Evolutionary conservation across 2,888 invertebrate species (phyloP), one percentile per base, ranked within the genome.

Genomic region (Nebria salina): DNA sequence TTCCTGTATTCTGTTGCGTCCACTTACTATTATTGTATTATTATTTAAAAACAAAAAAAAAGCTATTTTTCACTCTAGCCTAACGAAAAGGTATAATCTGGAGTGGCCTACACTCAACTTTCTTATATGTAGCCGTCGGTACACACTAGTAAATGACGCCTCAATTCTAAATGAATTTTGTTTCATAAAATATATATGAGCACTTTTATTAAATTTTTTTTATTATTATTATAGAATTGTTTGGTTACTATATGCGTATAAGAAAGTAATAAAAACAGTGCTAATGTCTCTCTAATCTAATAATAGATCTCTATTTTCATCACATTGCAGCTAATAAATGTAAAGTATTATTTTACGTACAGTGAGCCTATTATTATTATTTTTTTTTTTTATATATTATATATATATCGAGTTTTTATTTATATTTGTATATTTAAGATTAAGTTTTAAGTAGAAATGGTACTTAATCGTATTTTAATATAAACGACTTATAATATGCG

Each of bases 401-500:
- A 54, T 68, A 74, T 79, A 80, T 75, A 80, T 80, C 13, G 73
- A 80, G 70, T 74, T 73, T 66, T 80, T 80, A 81, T 81, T 76
- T 81, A 81, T 81, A 81, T 81, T 76, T 42, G 76, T 76, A 76
- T 81, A 43, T 76, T 76, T 76, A 81, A 76, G 81, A 75, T 81
- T 72, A 76, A 76, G 75, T 64, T 64, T 65, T 81, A 75, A 81
- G 80, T 75, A 75, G 75, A 74, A 76, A 81, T 81, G 81, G 81
- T 81, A 81, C 81, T 81, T 81, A 81, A 81, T 81, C 72, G 72
- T 81, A 76, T 81, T 75, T 75, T 81, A 81, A 75, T 73, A 66
- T 41, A 73, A 79, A 79, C 75, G 79, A 79, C 79, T 79, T 79
- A 70, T 70, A 79, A 73, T 54, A 79, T 79, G 79, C 79, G 74